Evolutionary conservation across 2,113 vertebrate genomes (phyloP), one percentile per base, ranked within the genome.

Genomic region (Sylvia atricapilla): DNA sequence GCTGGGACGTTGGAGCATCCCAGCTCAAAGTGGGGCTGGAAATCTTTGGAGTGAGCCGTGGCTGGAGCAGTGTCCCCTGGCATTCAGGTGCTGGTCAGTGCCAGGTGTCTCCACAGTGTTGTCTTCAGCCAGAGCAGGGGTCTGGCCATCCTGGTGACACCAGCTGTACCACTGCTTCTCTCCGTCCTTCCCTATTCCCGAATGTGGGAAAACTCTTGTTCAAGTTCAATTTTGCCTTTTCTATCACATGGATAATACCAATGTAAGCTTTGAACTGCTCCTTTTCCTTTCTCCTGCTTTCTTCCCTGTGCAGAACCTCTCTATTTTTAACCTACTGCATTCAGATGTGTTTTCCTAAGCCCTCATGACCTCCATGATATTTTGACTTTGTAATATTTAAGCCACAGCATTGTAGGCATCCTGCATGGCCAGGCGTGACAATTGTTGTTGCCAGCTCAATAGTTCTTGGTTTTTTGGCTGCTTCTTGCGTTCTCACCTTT

Each of bases 361-460:
- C 66, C 39, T 84, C n/a, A 3, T 46, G 87, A 75, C 89, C 73
- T 39, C 30, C 2, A 13, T 72, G 89, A 49, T 63, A 81, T 91
- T 94, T 92, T 63, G 77, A 16, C 87, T 89, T 91, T 60, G 77
- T 56, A 69, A 73, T 87, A 31, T 89, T 72, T 82, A 21, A 68
- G 70, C 25, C 50, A 2, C 77, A 84, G 84, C 90, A 43, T 55
- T 67, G 95, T 87, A 23, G 89, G 87, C 84, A 35, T 63, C 87
- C 27, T 20, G 27, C 18, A 5, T 53, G 25, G 73, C 28, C 28
- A 0, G 84, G 35, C 92, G 56, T 96, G 92, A 93, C 95, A 96
- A 96, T 95, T 96, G 95, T 96, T 96, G 93, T 75, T 96, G 96
- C 96, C 96, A 96, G 87, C 84, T 3, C 35, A 93, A 60, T 20